A percentile compares a stretch with the other conserved stretches of the same genome.
phyloP scores from a whole-genome alignment of 1,140 invertebrate genomes.

The Myzus persicae region DNA sequence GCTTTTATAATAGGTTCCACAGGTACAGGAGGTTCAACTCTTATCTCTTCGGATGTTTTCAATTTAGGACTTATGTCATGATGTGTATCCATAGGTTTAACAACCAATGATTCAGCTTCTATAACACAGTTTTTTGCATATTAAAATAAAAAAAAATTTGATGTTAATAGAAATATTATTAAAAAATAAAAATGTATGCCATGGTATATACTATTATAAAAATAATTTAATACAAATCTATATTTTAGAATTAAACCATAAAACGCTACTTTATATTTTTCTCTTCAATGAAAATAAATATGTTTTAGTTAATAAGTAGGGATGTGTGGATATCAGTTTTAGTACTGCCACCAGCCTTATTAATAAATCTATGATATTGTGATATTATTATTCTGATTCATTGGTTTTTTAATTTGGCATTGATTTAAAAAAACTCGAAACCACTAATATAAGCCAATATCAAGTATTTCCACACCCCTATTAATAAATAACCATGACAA shows the following conservation, averaged over 20 bases:
- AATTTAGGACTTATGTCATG: neutral
- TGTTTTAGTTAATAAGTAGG: no score
- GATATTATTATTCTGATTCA: no score
- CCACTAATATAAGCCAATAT: no score
- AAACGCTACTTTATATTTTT: no score
- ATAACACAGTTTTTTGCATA: neutral
- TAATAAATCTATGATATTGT: no score
- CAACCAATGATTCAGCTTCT: neutral
- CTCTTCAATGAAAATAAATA: no score
- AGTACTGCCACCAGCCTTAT: no score
- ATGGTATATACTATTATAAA: neutral
- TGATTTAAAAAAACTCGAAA: no score
- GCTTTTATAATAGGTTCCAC: conserved; percentile 52
- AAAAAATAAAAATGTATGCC: neutral
- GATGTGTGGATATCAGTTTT: no score
- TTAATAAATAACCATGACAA: no score
- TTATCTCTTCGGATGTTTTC: conserved; percentile 59
- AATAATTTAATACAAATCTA: neutral
- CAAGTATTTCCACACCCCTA: no score
- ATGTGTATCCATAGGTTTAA: neutral
- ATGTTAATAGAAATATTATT: neutral
- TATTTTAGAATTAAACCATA: neutral
- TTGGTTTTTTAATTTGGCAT: no score
- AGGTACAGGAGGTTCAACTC: conserved; percentile 56
- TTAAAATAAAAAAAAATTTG: neutral